Base-by-base conservation (phyloP, 1,140 invertebrate genomes). In the Drosophila arizonae region DNA sequence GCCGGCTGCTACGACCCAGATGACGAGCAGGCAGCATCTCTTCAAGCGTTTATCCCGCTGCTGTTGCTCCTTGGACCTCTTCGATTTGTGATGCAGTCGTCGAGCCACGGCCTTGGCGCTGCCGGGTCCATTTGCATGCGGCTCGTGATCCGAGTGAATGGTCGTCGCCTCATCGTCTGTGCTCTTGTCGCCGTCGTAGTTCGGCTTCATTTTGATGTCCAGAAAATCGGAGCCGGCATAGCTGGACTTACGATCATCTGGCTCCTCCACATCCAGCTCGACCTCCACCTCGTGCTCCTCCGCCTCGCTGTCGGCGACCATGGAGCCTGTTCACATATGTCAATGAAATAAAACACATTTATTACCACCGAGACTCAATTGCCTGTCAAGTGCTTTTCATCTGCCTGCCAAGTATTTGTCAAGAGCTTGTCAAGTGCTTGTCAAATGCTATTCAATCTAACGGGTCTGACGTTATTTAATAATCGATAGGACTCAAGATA, bases 71-170 rank as follows among this genome's bases (percentile, higher is more conserved):
- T 90, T 88, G 33, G 81, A 79, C 1, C 82, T 76, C 36, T 82
- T 91, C 26, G 81, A 84, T 45, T 79, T 90, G 72, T 72, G 89
- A 43, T 87, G 87, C 0, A 70, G 72, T 0, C 80, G 74, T 0
- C 76, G 58, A 2, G 84, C 87, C 60, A 66, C 39, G 6, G 82
- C 54, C 24, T 90, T 90, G 41, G 88, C 79, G 73, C 89, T 90
- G 0, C 82, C 76, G 0, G 82, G 82, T 5, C 82, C 85, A 55
- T 79, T 85, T 3, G 55, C 46, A 4, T 69, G 74, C 6, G 76
- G 15, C 6, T 91, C 90, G 26, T 81, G 80, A n/a, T 91, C 90
- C n/a, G 90, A 91, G 17, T 91, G 90, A 10, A 79, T 79, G 6
- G 76, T 86, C 9, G 76, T 86, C 17, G 65, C 90, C 68, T 91